Base-by-base conservation (phyloP, 2,113 vertebrate species). In the Fregata magnificens region DNA sequence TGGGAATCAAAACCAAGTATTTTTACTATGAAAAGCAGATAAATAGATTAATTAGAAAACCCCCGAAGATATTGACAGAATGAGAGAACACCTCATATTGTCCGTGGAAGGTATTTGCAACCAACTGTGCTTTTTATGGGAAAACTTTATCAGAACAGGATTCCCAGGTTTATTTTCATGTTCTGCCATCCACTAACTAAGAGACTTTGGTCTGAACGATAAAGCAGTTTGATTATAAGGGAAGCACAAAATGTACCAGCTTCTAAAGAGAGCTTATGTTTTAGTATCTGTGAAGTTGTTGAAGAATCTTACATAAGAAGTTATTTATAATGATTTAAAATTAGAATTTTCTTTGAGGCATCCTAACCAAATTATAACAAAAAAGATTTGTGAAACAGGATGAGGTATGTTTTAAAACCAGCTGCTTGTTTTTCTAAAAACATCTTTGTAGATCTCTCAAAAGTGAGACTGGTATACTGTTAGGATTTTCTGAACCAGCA, bases 301-400 rank as follows among this genome's bases (percentile, higher is more conserved):
- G 74, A 82, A 93, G 49, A 82, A 86, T 73, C 53, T 95, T 95
- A 90, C 71, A 83, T 86, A 95, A 95, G 49, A 80, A 88, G 88
- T 72, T 95, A 93, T 92, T 92, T 94, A 93, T 90, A 96, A 95
- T 31, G 47, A 94, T 53, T 87, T 88, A 76, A 86, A 94, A 92
- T 85, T 59, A 95, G 84, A 61, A 49, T 80, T 95, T 96, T 88
- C 82, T 93, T 86, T 90, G 74, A 96, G 92, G 73, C 90, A 94
- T 85, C 78, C 66, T 91, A 72, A 85, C 65, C 40, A 90, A 91
- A 93, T 74, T 81, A 83, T 5, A 90, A 15, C 6, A 80, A 93
- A 86, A 65, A 79, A 61, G 5, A 82, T 63, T 32, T 72, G 45
- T 77, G 93, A 83, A 95, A 83, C 53, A 83, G 63, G 31, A 86